Evolutionary conservation across 1,140 invertebrate genomes (phyloP).

Genomic region (Eurosta solidaginis): DNA sequence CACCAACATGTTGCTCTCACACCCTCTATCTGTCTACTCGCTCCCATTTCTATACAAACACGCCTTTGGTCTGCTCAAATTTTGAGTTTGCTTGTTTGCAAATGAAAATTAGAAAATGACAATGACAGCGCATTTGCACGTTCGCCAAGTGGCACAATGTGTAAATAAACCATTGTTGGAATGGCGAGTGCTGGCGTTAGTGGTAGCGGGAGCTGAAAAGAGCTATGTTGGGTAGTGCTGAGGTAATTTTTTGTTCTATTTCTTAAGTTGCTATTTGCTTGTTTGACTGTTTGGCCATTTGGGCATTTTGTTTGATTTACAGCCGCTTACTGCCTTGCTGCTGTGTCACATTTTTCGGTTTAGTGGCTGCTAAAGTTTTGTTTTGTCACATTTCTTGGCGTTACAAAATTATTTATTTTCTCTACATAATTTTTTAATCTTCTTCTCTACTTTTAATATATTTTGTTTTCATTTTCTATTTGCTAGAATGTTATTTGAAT

Average conservation of each 20-base stretch:
- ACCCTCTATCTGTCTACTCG: neutral
- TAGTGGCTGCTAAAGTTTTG: neutral
- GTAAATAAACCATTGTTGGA: neutral
- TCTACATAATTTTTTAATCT: neutral
- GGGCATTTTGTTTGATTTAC: conserved; percentile 20
- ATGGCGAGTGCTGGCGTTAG: neutral
- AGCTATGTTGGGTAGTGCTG: no score
- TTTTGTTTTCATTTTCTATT: neutral
- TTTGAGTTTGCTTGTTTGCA: neutral
- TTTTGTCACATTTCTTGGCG: conserved; percentile 14
- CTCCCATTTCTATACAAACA: neutral
- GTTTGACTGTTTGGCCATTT: neutral
- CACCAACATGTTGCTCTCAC: neutral
- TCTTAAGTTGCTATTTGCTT: neutral
- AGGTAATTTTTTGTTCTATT: neutral
- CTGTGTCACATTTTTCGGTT: neutral
- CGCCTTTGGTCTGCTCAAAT: neutral
- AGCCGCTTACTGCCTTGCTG: neutral
- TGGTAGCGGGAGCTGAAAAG: no score
- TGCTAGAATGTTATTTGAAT: neutral
- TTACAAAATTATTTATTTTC: neutral
- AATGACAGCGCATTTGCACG: conserved; percentile 12
- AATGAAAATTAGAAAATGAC: conserved; percentile 27
- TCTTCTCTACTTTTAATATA: neutral
- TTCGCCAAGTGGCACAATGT: conserved; percentile 13